phyloP scores from a whole-genome alignment of 2,797 vertebrate genomes.

The Macroramphosus scolopax region DNA sequence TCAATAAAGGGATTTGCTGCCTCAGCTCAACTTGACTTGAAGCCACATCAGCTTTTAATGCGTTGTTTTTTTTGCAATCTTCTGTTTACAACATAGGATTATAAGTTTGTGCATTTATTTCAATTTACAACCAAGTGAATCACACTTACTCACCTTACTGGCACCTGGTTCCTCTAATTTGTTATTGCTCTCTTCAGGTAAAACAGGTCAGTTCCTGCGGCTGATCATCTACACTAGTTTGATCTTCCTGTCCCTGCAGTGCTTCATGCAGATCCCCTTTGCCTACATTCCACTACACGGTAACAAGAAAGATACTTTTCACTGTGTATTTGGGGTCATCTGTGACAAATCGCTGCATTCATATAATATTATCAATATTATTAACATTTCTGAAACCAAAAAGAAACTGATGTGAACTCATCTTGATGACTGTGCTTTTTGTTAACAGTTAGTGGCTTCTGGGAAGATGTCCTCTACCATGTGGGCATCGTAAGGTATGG shows the following conservation, averaged over 20 bases:
- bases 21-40: constrained; percentile 71
- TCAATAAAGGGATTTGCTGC: constrained; percentile 69
- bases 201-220: constrained; percentile 69
- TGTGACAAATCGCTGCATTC: not conserved
- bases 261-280: constrained; percentile 78
- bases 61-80: constrained; percentile 20
- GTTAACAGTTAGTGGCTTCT: constrained; percentile 64
- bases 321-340: no score
- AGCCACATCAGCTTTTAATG: constrained; percentile 44
- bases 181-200: constrained; percentile 56
- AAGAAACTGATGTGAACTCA: not conserved
- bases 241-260: constrained; percentile 73
- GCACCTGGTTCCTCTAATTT: not conserved
- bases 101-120: constrained; percentile 12
- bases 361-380: not conserved
- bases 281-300: constrained; percentile 68
- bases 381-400: not conserved
- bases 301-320: constrained; percentile 41
- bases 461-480: constrained; percentile 75
- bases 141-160: no score
- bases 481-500: constrained; percentile 79
- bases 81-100: constrained; percentile 20
- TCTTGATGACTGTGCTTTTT: not conserved
- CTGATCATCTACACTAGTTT: constrained; percentile 69
- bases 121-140: constrained; percentile 1